Evolutionary conservation across 2,888 invertebrate genomes (phyloP).

Genomic region (Amblyjoppa proteus): DNA sequence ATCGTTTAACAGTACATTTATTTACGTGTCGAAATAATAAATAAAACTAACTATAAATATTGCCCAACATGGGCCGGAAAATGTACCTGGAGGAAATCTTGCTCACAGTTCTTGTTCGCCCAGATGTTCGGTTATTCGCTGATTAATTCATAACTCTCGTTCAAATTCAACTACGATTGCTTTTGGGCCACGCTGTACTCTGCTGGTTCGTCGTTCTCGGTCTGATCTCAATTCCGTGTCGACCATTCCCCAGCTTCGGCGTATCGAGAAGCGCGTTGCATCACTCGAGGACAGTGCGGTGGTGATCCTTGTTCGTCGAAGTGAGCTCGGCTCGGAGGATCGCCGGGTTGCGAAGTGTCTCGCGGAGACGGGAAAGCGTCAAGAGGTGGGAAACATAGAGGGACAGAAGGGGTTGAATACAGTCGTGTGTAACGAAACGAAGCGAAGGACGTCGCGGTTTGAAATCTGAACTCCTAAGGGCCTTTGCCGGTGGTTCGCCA

Average conservation of each 20-base stretch:
- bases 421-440: conserved; percentile 55
- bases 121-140: background rate
- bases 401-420: conserved; percentile 59
- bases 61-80: too few relatives aligned
- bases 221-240: conserved; percentile 17
- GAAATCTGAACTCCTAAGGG: conserved; percentile 77
- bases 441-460: conserved; percentile 70
- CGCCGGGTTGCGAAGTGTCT: conserved; percentile 21
- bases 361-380: conserved; percentile 26
- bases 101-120: too few relatives aligned
- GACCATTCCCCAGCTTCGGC: background rate
- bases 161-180: background rate
- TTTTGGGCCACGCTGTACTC: background rate
- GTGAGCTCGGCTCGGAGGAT: conserved; percentile 34
- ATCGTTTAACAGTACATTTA: background rate
- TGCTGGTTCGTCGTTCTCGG: background rate
- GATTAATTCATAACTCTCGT: background rate
- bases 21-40: background rate
- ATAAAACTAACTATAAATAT: too few relatives aligned
- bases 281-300: conserved; percentile 24
- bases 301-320: conserved; percentile 19
- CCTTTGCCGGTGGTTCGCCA: conserved; percentile 55
- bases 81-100: background rate
- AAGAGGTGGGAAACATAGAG: conserved; percentile 30
- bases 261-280: background rate